Evolutionary conservation across 1,140 invertebrate species (phyloP), one percentile per base, ranked within the genome.

Genomic region (Sycophila sp.): DNA sequence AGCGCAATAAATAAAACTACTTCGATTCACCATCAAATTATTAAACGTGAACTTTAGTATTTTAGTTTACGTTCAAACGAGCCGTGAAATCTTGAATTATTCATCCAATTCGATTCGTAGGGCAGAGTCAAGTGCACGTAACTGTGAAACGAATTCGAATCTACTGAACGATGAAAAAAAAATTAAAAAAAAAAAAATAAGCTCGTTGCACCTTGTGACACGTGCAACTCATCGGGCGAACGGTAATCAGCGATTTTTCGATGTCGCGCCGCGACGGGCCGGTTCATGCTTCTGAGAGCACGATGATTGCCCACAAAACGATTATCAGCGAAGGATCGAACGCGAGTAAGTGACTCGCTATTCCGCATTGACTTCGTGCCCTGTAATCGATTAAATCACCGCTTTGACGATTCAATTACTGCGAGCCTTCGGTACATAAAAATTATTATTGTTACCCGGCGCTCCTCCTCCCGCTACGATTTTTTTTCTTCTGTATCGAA

Each of bases 401-500:
- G 17, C 42, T 34, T 49, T 49, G 42, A 36, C 30, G 45, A 49
- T 49, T 49, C n/a, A 63, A 49, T 63, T 24, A 36, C 30, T 13
- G 11, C 22, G n/a, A 2, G 5, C 15, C 11, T 0, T 59, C 5
- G 38, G 15, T 19, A 17, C 28, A 42, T 24, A 62, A 62, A 62
- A 62, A 62, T 62, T 17, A 7, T 26, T 45, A 62, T 62, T 62
- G 45, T 47, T 55, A 17, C n/a, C n/a, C n/a, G n/a, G n/a, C n/a
- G n/a, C n/a, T n/a, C n/a, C n/a, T n/a, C n/a, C n/a, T n/a, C n/a
- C n/a, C n/a, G n/a, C n/a, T n/a, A n/a, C n/a, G n/a, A n/a, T n/a
- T n/a, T n/a, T n/a, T n/a, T n/a, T n/a, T n/a, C n/a, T n/a, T n/a
- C n/a, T n/a, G n/a, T n/a, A n/a, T n/a, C n/a, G n/a, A n/a, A n/a